phyloP scores from a whole-genome alignment of 2,888 invertebrate species.

The Lathronympha strigana region DNA sequence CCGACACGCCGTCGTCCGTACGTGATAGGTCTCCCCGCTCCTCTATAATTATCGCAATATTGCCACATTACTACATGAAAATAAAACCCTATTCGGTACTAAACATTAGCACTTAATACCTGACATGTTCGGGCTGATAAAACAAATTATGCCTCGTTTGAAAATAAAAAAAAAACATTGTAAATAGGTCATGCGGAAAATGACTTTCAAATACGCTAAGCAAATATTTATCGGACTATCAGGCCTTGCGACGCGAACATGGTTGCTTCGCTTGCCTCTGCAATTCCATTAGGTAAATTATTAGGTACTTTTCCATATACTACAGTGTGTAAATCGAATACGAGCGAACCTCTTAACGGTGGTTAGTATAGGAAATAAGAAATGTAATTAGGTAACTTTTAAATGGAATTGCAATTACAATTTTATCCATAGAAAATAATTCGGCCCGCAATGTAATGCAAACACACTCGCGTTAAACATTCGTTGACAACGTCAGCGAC shows the following conservation, averaged over 20 bases:
- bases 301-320: too few species aligned
- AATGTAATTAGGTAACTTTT: too few species aligned
- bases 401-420: too few species aligned
- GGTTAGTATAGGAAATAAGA: too few species aligned
- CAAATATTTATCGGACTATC: background rate
- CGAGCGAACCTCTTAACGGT: too few species aligned
- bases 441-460: too few species aligned
- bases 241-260: background rate
- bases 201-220: slow-evolving; percentile 1
- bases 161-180: slow-evolving; percentile 7
- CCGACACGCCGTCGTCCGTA: slow-evolving; percentile 17
- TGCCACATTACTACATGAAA: slow-evolving; percentile 13
- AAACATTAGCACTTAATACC: slow-evolving; percentile 29
- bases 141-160: slow-evolving; percentile 7
- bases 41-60: slow-evolving; percentile 26
- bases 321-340: too few species aligned
- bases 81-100: slow-evolving; percentile 10
- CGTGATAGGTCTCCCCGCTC: slow-evolving; percentile 36
- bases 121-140: slow-evolving; percentile 20
- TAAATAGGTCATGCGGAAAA: background rate
- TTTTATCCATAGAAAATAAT: too few species aligned
- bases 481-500: too few species aligned
- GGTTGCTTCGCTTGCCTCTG: background rate
- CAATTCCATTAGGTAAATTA: too few species aligned
- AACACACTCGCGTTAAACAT: too few species aligned